Percentiles rank a stretch among this genome's conserved stretches.
These are phyloP conservation scores for Brassicogethes aeneus DNA, from an alignment of 2,888 invertebrate genomes.

Conservation along the genomic window DNA sequence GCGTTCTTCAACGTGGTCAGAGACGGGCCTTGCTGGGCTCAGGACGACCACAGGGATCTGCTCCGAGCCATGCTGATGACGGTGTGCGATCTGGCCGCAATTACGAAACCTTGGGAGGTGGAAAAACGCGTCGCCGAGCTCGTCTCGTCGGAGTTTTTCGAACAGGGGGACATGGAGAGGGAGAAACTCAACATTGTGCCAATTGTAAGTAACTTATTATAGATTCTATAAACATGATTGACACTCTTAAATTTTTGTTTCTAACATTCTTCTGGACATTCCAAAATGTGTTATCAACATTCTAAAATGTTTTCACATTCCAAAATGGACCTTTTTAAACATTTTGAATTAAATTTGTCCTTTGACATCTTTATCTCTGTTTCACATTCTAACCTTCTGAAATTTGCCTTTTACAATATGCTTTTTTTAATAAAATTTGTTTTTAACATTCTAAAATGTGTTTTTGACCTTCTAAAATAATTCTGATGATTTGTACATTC, in stretches of 20 bases:
- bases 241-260: slow-evolving; percentile 1
- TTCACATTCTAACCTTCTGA: too few relatives aligned
- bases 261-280: neutral
- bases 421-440: too few relatives aligned
- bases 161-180: slow-evolving; percentile 86
- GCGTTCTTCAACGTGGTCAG: slow-evolving; percentile 69
- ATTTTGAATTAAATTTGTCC: too few relatives aligned
- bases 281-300: neutral
- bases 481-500: too few relatives aligned
- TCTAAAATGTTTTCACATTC: too few relatives aligned
- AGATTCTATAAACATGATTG: neutral
- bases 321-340: neutral
- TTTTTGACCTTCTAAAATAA: too few relatives aligned
- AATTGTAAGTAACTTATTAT: slow-evolving; percentile 69
- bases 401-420: too few relatives aligned
- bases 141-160: slow-evolving; percentile 87
- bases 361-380: too few relatives aligned
- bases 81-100: slow-evolving; percentile 88
- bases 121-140: slow-evolving; percentile 87
- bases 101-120: slow-evolving; percentile 90
- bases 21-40: slow-evolving; percentile 54
- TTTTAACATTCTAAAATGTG: too few relatives aligned
- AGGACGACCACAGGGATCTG: slow-evolving; percentile 70
- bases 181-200: slow-evolving; percentile 85
- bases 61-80: slow-evolving; percentile 92